These are phyloP conservation scores for Eurypyga helias DNA, from an alignment of 2,113 vertebrate species.

Conservation along the genomic window DNA sequence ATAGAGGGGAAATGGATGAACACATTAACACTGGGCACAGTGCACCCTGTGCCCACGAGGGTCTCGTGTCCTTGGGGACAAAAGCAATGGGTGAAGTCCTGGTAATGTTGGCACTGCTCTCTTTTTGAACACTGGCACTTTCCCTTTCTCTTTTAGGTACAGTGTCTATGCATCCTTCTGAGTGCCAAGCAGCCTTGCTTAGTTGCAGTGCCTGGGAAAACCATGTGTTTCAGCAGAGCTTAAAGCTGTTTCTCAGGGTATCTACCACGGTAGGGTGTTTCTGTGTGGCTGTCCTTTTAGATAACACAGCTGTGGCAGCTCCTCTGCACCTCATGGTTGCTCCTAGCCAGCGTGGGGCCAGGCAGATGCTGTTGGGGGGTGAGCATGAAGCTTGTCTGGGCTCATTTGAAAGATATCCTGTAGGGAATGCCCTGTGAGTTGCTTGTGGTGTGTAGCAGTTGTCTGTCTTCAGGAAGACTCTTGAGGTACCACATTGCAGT, in stretches of 20 bases:
- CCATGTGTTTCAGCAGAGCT: not conserved
- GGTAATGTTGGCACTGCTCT: not conserved
- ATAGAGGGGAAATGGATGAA: not conserved
- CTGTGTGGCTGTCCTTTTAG: not conserved
- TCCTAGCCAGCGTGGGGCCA: not conserved
- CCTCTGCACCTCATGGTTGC: not conserved
- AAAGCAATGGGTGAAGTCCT: not conserved
- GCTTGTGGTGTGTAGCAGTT: not conserved
- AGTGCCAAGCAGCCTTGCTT: not conserved
- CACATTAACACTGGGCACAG: rapidly evolving
- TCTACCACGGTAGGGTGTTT: not conserved
- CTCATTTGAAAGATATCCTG: not conserved
- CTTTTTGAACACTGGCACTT: not conserved
- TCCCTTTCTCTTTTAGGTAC: not conserved
- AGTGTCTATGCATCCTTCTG: not conserved
- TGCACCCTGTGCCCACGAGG: not conserved
- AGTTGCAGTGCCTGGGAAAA: not conserved
- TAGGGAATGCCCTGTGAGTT: not conserved
- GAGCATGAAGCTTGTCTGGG: rapidly evolving
- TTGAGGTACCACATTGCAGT: rapidly evolving
- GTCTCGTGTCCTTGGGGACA: not conserved
- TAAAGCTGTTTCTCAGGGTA: not conserved
- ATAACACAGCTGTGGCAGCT: not conserved
- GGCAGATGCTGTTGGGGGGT: not conserved
- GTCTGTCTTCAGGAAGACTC: not conserved